Percentiles rank a stretch among this genome's conserved stretches.
Evolutionary conservation across 2,888 invertebrate genomes (phyloP).

Genomic region (Timandra comae): DNA sequence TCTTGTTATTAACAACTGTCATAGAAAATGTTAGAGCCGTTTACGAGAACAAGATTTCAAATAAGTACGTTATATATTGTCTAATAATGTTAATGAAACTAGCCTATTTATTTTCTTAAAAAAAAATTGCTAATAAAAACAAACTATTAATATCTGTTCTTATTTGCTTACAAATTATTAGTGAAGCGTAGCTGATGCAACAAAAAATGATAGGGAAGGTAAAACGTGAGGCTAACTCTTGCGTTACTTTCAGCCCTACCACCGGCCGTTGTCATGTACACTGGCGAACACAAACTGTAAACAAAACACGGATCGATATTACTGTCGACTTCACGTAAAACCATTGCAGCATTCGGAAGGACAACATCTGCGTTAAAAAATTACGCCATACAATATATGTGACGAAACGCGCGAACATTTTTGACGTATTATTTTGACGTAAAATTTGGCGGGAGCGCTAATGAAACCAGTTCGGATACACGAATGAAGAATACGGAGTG

Average conservation of each 20-base stretch:
- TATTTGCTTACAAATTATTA: too few relatives aligned
- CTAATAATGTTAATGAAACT: too few relatives aligned
- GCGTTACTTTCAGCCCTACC: slow-evolving; percentile 48
- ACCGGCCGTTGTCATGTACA: slow-evolving; percentile 73
- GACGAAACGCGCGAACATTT: slow-evolving; percentile 22
- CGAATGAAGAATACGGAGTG: slow-evolving; percentile 57
- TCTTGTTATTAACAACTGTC: too few relatives aligned
- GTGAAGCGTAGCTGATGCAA: too few relatives aligned
- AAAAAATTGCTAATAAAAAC: too few relatives aligned
- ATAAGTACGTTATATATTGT: too few relatives aligned
- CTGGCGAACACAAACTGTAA: slow-evolving; percentile 68
- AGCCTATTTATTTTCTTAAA: too few relatives aligned
- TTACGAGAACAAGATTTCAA: too few relatives aligned
- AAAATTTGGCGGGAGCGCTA: slow-evolving; percentile 53
- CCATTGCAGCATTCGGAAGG: slow-evolving; percentile 44
- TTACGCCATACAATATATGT: slow-evolving; percentile 7
- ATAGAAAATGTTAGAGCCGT: too few relatives aligned
- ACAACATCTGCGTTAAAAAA: slow-evolving; percentile 20
- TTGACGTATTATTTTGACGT: slow-evolving; percentile 38
- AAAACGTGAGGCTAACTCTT: too few relatives aligned
- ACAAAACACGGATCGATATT: slow-evolving; percentile 70
- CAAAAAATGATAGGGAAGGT: too few relatives aligned
- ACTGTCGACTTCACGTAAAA: slow-evolving; percentile 49
- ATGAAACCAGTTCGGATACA: slow-evolving; percentile 36
- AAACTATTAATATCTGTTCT: too few relatives aligned